Conservation (phyloP, 2,888 invertebrate genomes). For the Pristionchus mayeri region DNA sequence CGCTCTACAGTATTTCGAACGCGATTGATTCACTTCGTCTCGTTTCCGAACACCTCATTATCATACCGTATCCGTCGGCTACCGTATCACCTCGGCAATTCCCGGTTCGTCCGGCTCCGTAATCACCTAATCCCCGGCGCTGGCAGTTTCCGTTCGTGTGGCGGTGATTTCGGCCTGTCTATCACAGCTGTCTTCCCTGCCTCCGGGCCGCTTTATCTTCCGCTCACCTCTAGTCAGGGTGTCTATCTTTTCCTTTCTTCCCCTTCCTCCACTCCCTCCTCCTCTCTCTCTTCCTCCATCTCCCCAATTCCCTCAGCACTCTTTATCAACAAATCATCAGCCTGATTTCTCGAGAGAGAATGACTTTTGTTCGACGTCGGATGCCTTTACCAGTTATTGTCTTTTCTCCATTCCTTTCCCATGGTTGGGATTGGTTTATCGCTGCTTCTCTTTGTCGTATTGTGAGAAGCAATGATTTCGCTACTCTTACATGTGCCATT, state of each 20-base stretch:
- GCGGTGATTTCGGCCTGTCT: background rate
- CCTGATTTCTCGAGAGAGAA: too few species aligned
- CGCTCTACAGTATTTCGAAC: too few species aligned
- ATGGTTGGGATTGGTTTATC: too few species aligned
- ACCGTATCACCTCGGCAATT: background rate
- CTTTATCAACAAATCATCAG: constrained; percentile 39
- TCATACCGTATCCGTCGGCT: background rate
- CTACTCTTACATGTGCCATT: too few species aligned
- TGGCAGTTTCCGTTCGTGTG: background rate
- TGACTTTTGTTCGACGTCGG: too few species aligned
- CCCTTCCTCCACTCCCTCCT: background rate
- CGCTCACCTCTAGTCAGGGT: constrained; percentile 11
- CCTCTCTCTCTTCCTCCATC: background rate
- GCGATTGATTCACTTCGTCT: background rate
- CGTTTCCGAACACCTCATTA: background rate
- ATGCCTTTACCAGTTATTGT: too few species aligned
- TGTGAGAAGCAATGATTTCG: too few species aligned
- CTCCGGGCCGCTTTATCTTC: constrained; percentile 16
- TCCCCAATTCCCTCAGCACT: constrained; percentile 29
- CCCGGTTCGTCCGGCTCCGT: background rate
- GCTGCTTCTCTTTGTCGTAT: background rate
- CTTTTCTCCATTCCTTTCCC: background rate
- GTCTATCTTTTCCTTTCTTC: constrained; percentile 32
- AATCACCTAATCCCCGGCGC: background rate
- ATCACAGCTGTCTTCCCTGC: constrained; percentile 11